Evolutionary conservation across 2,888 invertebrate genomes (phyloP).

Genomic region (Ophraella communa): DNA sequence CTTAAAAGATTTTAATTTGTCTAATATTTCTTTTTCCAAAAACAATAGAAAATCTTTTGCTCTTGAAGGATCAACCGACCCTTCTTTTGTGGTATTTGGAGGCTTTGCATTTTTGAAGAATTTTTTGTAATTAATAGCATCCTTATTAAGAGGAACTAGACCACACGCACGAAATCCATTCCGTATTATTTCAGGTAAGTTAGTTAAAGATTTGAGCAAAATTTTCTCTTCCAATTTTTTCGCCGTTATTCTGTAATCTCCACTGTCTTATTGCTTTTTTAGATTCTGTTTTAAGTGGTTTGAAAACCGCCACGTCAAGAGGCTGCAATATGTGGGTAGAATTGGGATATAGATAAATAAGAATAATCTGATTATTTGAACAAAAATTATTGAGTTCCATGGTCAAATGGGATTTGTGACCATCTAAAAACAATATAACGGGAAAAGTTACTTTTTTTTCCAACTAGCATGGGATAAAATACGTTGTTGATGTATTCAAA

Average conservation of each 20-base stretch:
- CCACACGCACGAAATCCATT: background rate
- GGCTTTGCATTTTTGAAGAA: background rate
- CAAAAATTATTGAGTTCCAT: slow-evolving; percentile 55
- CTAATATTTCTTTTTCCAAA: too few relatives aligned
- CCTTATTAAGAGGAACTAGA: background rate
- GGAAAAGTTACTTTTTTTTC: background rate
- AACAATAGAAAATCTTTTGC: too few relatives aligned
- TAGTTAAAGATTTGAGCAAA: slow-evolving; percentile 35
- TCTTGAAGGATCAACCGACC: too few relatives aligned
- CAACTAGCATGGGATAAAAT: slow-evolving; percentile 53
- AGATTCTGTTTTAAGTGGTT: slow-evolving; percentile 50
- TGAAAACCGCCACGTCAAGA: too few relatives aligned
- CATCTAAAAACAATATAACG: slow-evolving; percentile 56
- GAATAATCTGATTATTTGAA: slow-evolving; percentile 49
- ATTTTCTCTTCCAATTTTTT: slow-evolving; percentile 40
- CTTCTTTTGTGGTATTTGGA: too few relatives aligned
- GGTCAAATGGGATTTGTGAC: slow-evolving; percentile 54
- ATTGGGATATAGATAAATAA: slow-evolving; percentile 54
- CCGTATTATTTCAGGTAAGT: background rate
- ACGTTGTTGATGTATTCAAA: slow-evolving; percentile 54
- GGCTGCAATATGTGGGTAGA: slow-evolving; percentile 55
- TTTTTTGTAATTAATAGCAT: background rate
- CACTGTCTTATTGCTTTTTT: slow-evolving; percentile 41
- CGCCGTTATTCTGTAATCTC: slow-evolving; percentile 38
- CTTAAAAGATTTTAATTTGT: too few relatives aligned